These are phyloP conservation scores for Azemiops feae DNA, from an alignment of 2,113 vertebrate species.

Conservation along the genomic window DNA sequence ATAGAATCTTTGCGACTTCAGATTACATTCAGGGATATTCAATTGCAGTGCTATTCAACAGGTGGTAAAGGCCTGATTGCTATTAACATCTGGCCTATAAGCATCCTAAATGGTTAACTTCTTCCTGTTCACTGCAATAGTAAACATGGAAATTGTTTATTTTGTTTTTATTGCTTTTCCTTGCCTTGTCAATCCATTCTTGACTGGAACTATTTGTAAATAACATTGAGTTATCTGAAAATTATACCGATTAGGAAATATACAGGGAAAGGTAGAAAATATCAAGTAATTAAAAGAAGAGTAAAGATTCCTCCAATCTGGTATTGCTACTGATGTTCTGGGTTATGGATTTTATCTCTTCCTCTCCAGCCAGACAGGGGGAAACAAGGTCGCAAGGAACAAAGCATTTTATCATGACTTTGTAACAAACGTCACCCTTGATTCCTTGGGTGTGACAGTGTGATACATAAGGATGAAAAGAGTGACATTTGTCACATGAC, in stretches of 20 bases:
- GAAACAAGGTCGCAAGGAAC: neutral
- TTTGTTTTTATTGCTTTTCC: neutral
- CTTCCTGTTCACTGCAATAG: neutral
- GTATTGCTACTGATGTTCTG: neutral
- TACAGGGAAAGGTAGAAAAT: neutral
- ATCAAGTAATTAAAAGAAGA: neutral
- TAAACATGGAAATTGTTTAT: neutral
- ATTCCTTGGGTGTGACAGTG: neutral
- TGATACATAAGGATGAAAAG: neutral
- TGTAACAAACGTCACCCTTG: neutral
- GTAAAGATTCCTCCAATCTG: neutral
- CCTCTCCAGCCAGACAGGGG: neutral
- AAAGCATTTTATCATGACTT: neutral
- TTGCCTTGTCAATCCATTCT: neutral
- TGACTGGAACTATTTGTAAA: neutral
- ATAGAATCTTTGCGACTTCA: slow-evolving; percentile 41
- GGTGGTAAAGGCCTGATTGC: slow-evolving; percentile 53
- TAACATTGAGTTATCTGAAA: neutral
- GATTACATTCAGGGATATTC: slow-evolving; percentile 40
- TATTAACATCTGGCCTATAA: slow-evolving; percentile 54
- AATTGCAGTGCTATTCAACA: slow-evolving; percentile 58
- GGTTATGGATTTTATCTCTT: neutral
- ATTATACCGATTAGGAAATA: neutral
- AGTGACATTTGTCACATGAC: neutral
- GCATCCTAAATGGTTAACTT: slow-evolving; percentile 14